These are phyloP conservation scores for Mythimna loreyi DNA, from an alignment of 2,888 invertebrate genomes.

Conservation along the genomic window DNA sequence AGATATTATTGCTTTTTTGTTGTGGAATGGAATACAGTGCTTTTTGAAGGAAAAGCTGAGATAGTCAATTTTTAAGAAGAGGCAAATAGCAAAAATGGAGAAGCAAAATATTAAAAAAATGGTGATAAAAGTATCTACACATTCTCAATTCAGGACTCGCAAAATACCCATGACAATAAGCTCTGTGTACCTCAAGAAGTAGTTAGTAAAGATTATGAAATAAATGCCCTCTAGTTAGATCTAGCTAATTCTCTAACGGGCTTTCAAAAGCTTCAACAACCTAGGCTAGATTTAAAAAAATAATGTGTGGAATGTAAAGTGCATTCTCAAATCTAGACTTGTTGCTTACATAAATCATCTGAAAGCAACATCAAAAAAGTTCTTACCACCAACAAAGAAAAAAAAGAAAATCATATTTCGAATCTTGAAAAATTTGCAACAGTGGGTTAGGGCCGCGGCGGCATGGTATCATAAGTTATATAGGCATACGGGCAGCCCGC, in stretches of 20 bases:
- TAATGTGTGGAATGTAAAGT: neutral
- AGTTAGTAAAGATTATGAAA: neutral
- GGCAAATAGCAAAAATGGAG: neutral
- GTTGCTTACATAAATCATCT: slow-evolving; percentile 8
- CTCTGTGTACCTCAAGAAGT: no score
- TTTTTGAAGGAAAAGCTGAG: neutral
- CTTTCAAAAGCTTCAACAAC: no score
- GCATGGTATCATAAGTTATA: slow-evolving; percentile 62
- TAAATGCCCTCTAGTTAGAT: neutral
- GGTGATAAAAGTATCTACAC: neutral
- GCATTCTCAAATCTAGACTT: neutral
- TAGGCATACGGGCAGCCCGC: slow-evolving; percentile 62
- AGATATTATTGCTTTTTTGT: slow-evolving; percentile 3
- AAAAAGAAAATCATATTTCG: slow-evolving; percentile 32
- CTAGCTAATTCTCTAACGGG: neutral
- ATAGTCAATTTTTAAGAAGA: neutral
- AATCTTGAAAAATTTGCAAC: slow-evolving; percentile 57
- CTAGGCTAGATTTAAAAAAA: no score
- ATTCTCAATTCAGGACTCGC: no score
- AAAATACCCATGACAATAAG: neutral
- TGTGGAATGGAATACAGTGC: neutral
- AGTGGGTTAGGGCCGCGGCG: slow-evolving; percentile 44
- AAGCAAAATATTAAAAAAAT: neutral
- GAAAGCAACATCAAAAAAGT: neutral
- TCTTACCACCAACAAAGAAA: neutral